phyloP scores from a whole-genome alignment of 2,113 vertebrate genomes.

The Tiliqua scincoides region DNA sequence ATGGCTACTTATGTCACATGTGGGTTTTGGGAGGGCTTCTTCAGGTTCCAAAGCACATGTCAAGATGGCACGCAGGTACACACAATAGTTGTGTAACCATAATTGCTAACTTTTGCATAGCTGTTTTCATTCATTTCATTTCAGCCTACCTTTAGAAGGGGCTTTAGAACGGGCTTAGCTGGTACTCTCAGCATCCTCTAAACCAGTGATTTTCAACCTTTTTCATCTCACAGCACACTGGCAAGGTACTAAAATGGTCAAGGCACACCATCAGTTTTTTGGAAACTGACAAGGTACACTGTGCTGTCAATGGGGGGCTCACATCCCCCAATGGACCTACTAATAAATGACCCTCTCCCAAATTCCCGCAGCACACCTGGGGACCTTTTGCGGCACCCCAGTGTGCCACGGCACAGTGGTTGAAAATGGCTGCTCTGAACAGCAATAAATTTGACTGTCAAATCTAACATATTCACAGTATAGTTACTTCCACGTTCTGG shows the following conservation, averaged over 20 bases:
- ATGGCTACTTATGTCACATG: not conserved
- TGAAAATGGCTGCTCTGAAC: too few relatives aligned
- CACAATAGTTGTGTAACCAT: not conserved
- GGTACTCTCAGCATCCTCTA: conserved; percentile 1
- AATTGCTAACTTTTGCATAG: not conserved
- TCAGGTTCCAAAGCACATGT: not conserved
- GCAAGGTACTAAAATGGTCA: too few relatives aligned
- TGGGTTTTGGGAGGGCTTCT: not conserved
- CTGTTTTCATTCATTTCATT: not conserved
- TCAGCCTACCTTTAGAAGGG: conserved; percentile 10
- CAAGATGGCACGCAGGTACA: not conserved
- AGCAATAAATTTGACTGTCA: not conserved
- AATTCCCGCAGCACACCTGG: too few relatives aligned
- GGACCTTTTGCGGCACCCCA: too few relatives aligned
- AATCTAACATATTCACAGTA: not conserved
- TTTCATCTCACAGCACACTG: too few relatives aligned
- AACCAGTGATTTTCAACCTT: too few relatives aligned
- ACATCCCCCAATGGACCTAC: too few relatives aligned
- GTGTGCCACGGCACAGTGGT: too few relatives aligned
- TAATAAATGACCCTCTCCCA: too few relatives aligned
- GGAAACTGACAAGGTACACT: too few relatives aligned
- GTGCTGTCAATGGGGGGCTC: too few relatives aligned
- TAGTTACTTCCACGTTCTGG: not conserved
- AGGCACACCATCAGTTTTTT: too few relatives aligned
- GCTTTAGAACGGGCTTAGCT: not conserved